Evolutionary conservation across 2,888 invertebrate species (phyloP).

Genomic region (Nipponacmea schrenckii): DNA sequence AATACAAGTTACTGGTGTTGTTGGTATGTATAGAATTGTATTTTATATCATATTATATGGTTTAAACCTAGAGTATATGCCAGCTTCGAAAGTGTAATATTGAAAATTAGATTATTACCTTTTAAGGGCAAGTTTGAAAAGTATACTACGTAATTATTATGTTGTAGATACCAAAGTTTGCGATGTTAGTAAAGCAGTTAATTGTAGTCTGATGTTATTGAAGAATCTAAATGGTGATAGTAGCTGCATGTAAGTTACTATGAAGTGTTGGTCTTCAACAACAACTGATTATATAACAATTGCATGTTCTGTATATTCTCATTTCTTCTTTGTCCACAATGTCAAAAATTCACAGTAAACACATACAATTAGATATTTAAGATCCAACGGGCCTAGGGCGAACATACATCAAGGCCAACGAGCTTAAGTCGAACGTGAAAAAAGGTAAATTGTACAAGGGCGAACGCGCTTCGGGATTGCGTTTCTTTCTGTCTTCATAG

Average conservation of each 20-base stretch:
- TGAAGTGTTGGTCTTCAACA: slow-evolving; percentile 12
- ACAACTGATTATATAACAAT: slow-evolving; percentile 13
- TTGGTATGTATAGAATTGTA: background rate
- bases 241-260: background rate
- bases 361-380: no score
- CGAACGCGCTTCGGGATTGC: no score
- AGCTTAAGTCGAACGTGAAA: no score
- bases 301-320: background rate
- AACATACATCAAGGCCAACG: no score
- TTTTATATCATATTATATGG: background rate
- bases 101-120: no score
- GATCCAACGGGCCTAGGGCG: no score
- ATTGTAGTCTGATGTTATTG: background rate
- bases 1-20: background rate
- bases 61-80: background rate
- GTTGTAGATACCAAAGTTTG: background rate
- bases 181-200: background rate
- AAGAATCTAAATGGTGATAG: background rate
- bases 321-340: background rate
- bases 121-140: no score
- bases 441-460: no score
- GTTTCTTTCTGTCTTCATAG: no score
- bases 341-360: no score
- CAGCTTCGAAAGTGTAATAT: no score
- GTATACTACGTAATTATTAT: no score